Conservation (phyloP, 2,888 invertebrate genomes). For the Patella depressa region DNA sequence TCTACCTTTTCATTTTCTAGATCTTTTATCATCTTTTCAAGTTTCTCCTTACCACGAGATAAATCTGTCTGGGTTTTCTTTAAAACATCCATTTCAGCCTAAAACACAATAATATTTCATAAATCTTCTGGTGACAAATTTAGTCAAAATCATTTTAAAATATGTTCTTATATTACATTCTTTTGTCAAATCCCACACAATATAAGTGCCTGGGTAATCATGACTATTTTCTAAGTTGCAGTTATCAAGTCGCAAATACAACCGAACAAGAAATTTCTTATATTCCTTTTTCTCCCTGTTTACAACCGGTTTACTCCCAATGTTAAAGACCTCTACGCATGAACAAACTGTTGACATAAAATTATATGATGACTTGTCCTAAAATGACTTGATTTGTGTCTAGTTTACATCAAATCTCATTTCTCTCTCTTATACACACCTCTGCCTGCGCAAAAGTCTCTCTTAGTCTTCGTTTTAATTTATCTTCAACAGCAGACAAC, state of each 20-base stretch:
- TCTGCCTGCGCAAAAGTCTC: slow-evolving; percentile 92
- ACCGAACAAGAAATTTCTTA: no score
- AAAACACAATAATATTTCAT: slow-evolving; percentile 6
- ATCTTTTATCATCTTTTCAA: slow-evolving; percentile 83
- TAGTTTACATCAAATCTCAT: neutral
- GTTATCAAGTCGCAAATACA: no score
- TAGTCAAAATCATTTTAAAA: no score
- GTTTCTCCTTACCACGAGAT: slow-evolving; percentile 81
- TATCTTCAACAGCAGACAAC: slow-evolving; percentile 95
- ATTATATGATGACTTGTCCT: no score
- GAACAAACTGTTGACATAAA: no score
- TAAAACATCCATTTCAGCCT: slow-evolving; percentile 71
- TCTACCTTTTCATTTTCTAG: slow-evolving; percentile 73
- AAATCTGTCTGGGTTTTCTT: slow-evolving; percentile 68
- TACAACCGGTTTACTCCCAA: no score
- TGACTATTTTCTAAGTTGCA: neutral
- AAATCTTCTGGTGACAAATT: neutral
- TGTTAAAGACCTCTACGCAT: no score
- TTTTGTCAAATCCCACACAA: neutral
- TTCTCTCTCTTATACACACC: slow-evolving; percentile 52
- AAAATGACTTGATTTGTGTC: neutral
- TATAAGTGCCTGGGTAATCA: neutral
- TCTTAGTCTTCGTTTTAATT: slow-evolving; percentile 86
- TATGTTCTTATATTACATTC: neutral
- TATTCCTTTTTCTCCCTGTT: no score